A percentile compares a stretch with the other conserved stretches of the same genome.
These are phyloP conservation scores for Dromius quadrimaculatus DNA, from an alignment of 2,888 invertebrate species.

Conservation along the genomic window DNA sequence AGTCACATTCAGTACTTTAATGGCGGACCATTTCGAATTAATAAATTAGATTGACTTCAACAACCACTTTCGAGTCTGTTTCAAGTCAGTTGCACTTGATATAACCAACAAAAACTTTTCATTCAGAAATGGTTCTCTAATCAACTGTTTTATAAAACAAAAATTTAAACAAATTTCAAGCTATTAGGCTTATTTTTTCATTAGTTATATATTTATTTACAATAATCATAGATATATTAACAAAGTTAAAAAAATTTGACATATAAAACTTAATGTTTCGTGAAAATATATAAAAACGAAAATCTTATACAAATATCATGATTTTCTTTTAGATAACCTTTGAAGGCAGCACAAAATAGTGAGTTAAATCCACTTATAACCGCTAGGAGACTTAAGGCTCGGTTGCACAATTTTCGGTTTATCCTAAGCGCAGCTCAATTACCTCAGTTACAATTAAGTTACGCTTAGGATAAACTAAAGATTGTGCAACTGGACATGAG, in stretches of 20 bases:
- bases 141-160: neutral
- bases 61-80: neutral
- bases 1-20: constrained; percentile 49
- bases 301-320: too few species aligned
- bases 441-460: too few species aligned
- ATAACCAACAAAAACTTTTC: neutral
- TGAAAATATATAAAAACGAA: too few species aligned
- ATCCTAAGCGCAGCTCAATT: too few species aligned
- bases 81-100: neutral
- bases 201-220: constrained; percentile 4
- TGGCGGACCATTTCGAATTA: constrained; percentile 40
- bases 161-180: neutral
- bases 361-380: neutral
- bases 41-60: constrained; percentile 33
- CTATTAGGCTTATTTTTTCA: too few species aligned
- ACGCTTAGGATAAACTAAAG: too few species aligned
- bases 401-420: too few species aligned
- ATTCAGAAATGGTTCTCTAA: too few species aligned
- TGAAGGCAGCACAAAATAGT: neutral
- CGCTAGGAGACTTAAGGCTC: neutral
- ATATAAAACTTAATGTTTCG: too few species aligned
- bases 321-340: too few species aligned
- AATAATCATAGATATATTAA: neutral
- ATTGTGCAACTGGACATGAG: too few species aligned
- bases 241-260: neutral